These are phyloP conservation scores for Gadopsis bispinosus DNA, from an alignment of 2,797 vertebrate species.

Conservation along the genomic window DNA sequence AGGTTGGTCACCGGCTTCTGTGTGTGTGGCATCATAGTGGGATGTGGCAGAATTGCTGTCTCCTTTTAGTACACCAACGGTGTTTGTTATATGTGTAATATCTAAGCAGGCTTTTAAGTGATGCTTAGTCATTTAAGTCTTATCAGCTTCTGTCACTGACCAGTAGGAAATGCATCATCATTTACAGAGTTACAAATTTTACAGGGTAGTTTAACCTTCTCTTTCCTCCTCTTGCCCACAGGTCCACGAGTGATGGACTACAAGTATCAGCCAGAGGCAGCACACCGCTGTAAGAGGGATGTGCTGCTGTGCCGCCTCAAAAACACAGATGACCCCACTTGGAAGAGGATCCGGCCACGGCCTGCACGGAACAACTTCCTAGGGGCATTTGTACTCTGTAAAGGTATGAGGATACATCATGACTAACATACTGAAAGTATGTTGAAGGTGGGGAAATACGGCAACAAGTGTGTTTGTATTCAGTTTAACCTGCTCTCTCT, in stretches of 20 bases:
- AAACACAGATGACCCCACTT: constrained; percentile 89
- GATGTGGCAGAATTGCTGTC: not conserved
- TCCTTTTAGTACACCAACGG: not conserved
- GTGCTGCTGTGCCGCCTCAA: constrained; percentile 93
- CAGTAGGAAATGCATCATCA: not conserved
- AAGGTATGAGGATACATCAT: constrained; percentile 84
- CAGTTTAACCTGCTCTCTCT: constrained; percentile 10
- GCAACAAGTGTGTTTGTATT: not conserved
- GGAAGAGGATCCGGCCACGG: constrained; percentile 96
- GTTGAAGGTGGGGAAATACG: not conserved
- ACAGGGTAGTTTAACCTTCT: not conserved
- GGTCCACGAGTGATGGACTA: constrained; percentile 96
- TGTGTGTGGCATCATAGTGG: not conserved
- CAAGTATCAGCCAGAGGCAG: constrained; percentile 93
- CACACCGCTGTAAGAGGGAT: constrained; percentile 96
- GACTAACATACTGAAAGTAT: not conserved
- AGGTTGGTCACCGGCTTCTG: constrained; percentile 80
- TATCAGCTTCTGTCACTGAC: not conserved
- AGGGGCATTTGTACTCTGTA: constrained; percentile 97
- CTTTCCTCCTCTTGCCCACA: constrained; percentile 56
- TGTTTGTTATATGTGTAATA: not conserved
- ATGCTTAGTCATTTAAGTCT: not conserved
- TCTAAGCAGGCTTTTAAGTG: not conserved
- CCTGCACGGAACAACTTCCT: constrained; percentile 96
- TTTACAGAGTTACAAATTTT: not conserved